These are phyloP conservation scores for Orchesellides sinensis DNA, from an alignment of 2,888 invertebrate genomes.

Conservation along the genomic window DNA sequence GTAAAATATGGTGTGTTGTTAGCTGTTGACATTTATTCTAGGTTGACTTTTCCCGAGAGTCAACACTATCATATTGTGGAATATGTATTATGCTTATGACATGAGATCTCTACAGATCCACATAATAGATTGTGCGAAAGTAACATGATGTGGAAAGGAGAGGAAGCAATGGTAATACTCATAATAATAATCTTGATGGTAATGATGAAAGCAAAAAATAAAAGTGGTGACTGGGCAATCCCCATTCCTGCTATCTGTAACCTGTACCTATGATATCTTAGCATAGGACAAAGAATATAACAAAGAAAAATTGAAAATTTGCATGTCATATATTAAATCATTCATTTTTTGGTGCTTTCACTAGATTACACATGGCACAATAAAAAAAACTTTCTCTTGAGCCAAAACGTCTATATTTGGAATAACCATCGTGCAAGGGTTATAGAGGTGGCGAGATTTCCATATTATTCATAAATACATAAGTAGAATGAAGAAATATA, in stretches of 20 bases:
- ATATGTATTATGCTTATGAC: too few relatives aligned
- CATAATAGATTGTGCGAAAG: not conserved
- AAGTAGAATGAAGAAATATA: too few relatives aligned
- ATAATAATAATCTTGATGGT: slow-evolving; percentile 38
- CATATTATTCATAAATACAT: slow-evolving; percentile 26
- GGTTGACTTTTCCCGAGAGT: too few relatives aligned
- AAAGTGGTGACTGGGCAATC: not conserved
- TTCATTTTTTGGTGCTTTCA: slow-evolving; percentile 16
- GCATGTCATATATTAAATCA: slow-evolving; percentile 29
- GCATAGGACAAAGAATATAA: too few relatives aligned
- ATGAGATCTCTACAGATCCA: not conserved
- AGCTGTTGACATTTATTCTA: too few relatives aligned
- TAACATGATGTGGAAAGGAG: slow-evolving; percentile 16
- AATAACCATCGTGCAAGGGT: not conserved
- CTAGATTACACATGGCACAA: slow-evolving; percentile 22
- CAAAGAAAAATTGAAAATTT: slow-evolving; percentile 52
- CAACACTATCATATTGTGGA: too few relatives aligned
- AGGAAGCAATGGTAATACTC: slow-evolving; percentile 9
- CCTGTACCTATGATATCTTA: too few relatives aligned
- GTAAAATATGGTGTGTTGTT: too few relatives aligned
- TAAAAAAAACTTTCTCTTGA: slow-evolving; percentile 18
- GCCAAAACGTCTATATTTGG: not conserved
- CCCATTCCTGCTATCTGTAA: too few relatives aligned
- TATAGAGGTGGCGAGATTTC: slow-evolving; percentile 8
- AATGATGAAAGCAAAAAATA: slow-evolving; percentile 11